These are phyloP conservation scores for Leptopilina drosophilae DNA, from an alignment of 2,888 invertebrate species.

Conservation along the genomic window DNA sequence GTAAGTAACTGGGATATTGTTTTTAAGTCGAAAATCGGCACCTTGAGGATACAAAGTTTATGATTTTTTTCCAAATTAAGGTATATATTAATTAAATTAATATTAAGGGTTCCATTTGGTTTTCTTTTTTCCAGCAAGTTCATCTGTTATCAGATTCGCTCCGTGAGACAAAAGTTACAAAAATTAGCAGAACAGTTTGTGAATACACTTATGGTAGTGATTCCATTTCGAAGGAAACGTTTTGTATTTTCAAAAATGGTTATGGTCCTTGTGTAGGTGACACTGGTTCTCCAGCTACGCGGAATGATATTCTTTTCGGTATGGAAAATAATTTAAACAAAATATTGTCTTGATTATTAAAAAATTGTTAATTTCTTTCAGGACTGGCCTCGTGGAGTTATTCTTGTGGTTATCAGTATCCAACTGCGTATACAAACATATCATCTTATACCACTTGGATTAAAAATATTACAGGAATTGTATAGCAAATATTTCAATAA, in stretches of 20 bases:
- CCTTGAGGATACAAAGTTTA: no score
- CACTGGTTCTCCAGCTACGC: constrained; percentile 63
- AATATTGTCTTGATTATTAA: no score
- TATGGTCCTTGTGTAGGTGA: constrained; percentile 65
- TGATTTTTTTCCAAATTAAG: no score
- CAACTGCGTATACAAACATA: constrained; percentile 62
- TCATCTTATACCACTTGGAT: constrained; percentile 63
- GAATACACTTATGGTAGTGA: constrained; percentile 47
- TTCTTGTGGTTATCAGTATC: constrained; percentile 61
- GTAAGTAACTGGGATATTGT: constrained; percentile 41
- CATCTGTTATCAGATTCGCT: constrained; percentile 60
- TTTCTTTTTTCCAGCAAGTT: constrained; percentile 54
- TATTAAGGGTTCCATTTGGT: neutral
- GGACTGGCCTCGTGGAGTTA: constrained; percentile 66
- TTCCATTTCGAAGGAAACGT: constrained; percentile 61
- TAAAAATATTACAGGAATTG: constrained; percentile 53
- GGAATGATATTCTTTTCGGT: constrained; percentile 60
- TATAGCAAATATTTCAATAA: no score
- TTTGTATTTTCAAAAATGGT: constrained; percentile 57
- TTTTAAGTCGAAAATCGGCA: no score
- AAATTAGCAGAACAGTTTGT: constrained; percentile 59
- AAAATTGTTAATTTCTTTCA: constrained; percentile 42
- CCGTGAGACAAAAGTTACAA: constrained; percentile 50
- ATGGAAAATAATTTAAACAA: constrained; percentile 24
- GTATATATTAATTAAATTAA: no score